phyloP scores from a whole-genome alignment of 2,888 invertebrate species.

The Drosophila koepferae region DNA sequence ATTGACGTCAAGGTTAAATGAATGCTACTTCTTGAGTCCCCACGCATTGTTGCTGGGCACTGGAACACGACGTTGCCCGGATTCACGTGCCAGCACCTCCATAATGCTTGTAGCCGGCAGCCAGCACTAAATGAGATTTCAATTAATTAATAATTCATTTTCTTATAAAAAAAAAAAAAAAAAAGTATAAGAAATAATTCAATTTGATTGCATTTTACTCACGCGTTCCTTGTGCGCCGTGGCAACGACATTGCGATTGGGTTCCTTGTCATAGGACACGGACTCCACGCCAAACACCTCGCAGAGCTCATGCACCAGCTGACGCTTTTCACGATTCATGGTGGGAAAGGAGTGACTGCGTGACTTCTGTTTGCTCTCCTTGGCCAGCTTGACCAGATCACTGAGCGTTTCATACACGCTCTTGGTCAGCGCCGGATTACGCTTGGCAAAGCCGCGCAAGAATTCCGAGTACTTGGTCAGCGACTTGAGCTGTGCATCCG shows the following conservation, averaged over 20 bases:
- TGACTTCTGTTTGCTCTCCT: slow-evolving; percentile 93
- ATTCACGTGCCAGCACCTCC: slow-evolving; percentile 92
- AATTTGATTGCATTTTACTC: slow-evolving; percentile 43
- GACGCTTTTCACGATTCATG: slow-evolving; percentile 96
- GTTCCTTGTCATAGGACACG: slow-evolving; percentile 97
- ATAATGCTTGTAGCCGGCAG: slow-evolving; percentile 94
- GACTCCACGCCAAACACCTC: slow-evolving; percentile 97
- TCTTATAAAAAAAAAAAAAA: too few species aligned
- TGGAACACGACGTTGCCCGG: slow-evolving; percentile 92
- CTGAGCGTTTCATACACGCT: slow-evolving; percentile 93
- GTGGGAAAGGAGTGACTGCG: slow-evolving; percentile 95
- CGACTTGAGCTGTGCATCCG: slow-evolving; percentile 90
- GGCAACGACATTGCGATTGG: slow-evolving; percentile 97
- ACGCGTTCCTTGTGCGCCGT: slow-evolving; percentile 93
- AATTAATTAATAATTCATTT: background rate
- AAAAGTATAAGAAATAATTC: too few species aligned
- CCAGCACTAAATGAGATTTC: slow-evolving; percentile 89
- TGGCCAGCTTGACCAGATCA: slow-evolving; percentile 94
- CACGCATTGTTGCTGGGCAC: slow-evolving; percentile 88
- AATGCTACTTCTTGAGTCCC: slow-evolving; percentile 81
- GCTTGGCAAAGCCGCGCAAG: slow-evolving; percentile 92
- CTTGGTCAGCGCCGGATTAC: slow-evolving; percentile 92
- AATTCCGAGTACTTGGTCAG: slow-evolving; percentile 95
- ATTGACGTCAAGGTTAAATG: slow-evolving; percentile 37
- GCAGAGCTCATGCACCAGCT: slow-evolving; percentile 96